Conservation (phyloP, 2,797 vertebrate species). For the Neopelma chrysocephalum region DNA sequence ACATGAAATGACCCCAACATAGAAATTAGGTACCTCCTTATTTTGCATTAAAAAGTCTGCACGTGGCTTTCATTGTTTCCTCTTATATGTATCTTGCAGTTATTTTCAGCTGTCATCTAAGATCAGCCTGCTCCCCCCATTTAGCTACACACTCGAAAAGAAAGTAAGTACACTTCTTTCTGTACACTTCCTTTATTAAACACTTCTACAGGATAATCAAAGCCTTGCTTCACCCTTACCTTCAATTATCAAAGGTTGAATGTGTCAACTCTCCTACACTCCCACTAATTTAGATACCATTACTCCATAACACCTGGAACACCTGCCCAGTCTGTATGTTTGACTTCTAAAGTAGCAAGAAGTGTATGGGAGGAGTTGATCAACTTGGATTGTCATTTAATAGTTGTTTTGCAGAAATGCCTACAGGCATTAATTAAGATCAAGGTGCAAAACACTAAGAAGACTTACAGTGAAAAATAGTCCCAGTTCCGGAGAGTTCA, state of each 20-base stretch:
- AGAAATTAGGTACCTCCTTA: background rate
- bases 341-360: conserved; percentile 7
- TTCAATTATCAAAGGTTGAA: conserved; percentile 26
- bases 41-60: background rate
- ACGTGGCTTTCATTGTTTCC: background rate
- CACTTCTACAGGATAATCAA: background rate
- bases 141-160: background rate
- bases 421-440: conserved; percentile 61
- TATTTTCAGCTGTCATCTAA: background rate
- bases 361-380: conserved; percentile 18
- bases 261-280: background rate
- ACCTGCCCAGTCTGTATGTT: conserved; percentile 15
- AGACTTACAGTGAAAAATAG: conserved; percentile 12
- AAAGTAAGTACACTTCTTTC: background rate
- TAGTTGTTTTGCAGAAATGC: conserved; percentile 45
- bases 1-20: background rate
- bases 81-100: background rate
- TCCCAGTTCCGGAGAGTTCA: conserved; percentile 13
- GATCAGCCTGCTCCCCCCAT: background rate
- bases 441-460: conserved; percentile 21
- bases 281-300: conserved; percentile 26
- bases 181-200: background rate
- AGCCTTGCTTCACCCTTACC: background rate
- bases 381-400: conserved; percentile 47
- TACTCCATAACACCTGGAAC: background rate